Percentiles rank a stretch among this genome's conserved stretches.
Evolutionary conservation across 2,797 vertebrate genomes (phyloP).

Genomic region (Tenualosa ilisha): DNA sequence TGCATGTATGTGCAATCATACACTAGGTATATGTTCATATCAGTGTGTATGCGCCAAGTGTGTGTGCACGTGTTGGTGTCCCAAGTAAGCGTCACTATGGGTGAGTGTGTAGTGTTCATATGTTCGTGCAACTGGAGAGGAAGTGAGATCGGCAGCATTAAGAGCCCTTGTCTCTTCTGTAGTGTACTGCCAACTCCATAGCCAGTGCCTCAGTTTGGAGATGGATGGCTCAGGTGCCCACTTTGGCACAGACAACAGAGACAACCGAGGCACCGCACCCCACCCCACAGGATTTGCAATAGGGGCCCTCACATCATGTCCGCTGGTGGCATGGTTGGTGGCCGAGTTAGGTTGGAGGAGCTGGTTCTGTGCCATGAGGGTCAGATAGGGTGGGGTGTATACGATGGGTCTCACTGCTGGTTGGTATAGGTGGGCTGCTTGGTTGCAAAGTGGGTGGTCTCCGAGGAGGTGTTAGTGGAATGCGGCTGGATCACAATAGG

Average conservation of each 20-base stretch:
- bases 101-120: not conserved
- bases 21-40: not conserved
- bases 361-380: constrained; percentile 25
- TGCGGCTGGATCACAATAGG: constrained; percentile 65
- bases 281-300: not conserved
- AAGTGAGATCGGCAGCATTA: constrained; percentile 35
- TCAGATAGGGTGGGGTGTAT: constrained; percentile 19
- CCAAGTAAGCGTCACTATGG: not conserved
- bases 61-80: not conserved
- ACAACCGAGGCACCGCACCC: not conserved
- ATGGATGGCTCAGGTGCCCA: not conserved
- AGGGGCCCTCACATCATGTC: not conserved
- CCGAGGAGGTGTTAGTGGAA: constrained; percentile 58
- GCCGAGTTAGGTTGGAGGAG: not conserved
- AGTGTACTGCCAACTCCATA: constrained; percentile 24
- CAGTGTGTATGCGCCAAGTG: not conserved
- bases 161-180: constrained; percentile 38
- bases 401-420: constrained; percentile 41
- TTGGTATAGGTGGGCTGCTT: constrained; percentile 55
- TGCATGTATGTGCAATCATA: not conserved
- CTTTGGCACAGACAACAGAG: not conserved
- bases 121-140: constrained; percentile 6
- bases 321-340: not conserved
- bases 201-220: constrained; percentile 45
- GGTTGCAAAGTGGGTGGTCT: constrained; percentile 61